A percentile compares a stretch with the other conserved stretches of the same genome.
These are phyloP conservation scores for Lepidotrigona ventralis DNA, from an alignment of 1,140 invertebrate genomes.

Conservation along the genomic window DNA sequence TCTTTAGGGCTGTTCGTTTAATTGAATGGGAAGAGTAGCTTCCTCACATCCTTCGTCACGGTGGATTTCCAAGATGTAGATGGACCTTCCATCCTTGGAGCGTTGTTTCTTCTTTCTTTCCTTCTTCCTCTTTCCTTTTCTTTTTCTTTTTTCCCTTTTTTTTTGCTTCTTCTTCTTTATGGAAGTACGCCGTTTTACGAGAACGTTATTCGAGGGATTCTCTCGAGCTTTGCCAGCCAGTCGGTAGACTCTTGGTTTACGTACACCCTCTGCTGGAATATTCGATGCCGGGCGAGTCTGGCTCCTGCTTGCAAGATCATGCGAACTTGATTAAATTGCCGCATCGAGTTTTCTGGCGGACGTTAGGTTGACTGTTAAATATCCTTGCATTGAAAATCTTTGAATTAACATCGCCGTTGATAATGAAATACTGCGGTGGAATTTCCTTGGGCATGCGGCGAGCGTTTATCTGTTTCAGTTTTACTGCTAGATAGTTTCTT, in stretches of 20 bases:
- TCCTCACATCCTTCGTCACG: not conserved
- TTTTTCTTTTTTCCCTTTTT: too few relatives aligned
- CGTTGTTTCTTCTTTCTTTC: too few relatives aligned
- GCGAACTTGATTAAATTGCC: constrained; percentile 13
- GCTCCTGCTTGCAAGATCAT: not conserved
- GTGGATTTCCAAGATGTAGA: constrained; percentile 1
- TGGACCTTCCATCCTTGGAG: not conserved
- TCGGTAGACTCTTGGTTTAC: not conserved
- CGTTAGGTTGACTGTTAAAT: not conserved
- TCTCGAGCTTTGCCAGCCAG: not conserved
- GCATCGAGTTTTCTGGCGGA: too few relatives aligned
- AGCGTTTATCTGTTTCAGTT: not conserved
- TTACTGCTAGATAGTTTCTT: not conserved
- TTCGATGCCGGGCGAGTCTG: not conserved
- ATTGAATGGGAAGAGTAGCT: constrained; percentile 7
- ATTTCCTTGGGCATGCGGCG: not conserved
- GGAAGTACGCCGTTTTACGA: constrained; percentile 13
- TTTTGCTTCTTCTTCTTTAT: not conserved
- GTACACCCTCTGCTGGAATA: not conserved
- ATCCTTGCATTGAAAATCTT: not conserved
- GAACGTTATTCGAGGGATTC: not conserved
- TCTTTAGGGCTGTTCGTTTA: not conserved
- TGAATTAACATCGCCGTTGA: not conserved
- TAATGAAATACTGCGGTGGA: not conserved
- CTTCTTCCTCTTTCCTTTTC: too few relatives aligned